Conservation (phyloP, 1,140 invertebrate genomes). For the Oryctes rhinoceros region DNA sequence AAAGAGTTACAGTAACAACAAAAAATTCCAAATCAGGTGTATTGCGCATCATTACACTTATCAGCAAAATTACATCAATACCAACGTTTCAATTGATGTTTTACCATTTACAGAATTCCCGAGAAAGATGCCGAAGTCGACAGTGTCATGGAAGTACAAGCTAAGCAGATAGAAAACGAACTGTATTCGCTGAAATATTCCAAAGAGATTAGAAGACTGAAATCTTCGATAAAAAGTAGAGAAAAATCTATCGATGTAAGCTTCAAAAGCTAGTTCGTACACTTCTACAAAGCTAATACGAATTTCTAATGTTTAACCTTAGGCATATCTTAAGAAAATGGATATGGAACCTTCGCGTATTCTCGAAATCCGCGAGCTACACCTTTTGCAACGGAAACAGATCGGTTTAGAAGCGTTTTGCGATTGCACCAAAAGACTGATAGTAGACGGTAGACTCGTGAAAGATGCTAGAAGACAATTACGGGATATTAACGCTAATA, state of each 20-base stretch:
- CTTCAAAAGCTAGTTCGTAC: background rate
- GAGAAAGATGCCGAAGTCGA: background rate
- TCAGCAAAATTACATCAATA: no score
- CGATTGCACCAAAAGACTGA: background rate
- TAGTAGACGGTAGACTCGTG: background rate
- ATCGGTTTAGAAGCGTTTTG: background rate
- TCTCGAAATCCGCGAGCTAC: background rate
- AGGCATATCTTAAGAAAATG: background rate
- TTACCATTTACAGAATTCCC: background rate
- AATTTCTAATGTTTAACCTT: background rate
- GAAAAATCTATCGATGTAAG: background rate
- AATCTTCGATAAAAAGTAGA: background rate
- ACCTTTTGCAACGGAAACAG: background rate
- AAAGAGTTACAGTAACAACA: no score
- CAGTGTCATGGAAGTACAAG: background rate
- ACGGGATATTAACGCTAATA: conserved; percentile 1
- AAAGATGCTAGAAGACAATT: background rate
- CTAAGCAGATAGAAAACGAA: conserved; percentile 20
- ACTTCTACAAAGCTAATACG: background rate
- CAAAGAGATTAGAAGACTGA: background rate
- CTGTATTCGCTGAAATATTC: background rate
- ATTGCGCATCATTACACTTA: no score
- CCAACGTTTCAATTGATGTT: background rate
- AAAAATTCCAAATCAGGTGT: no score
- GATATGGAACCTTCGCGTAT: background rate